Percentiles rank a stretch among this genome's conserved stretches.
Conservation (phyloP, 2,113 vertebrate species). For the Nicator chloris region DNA sequence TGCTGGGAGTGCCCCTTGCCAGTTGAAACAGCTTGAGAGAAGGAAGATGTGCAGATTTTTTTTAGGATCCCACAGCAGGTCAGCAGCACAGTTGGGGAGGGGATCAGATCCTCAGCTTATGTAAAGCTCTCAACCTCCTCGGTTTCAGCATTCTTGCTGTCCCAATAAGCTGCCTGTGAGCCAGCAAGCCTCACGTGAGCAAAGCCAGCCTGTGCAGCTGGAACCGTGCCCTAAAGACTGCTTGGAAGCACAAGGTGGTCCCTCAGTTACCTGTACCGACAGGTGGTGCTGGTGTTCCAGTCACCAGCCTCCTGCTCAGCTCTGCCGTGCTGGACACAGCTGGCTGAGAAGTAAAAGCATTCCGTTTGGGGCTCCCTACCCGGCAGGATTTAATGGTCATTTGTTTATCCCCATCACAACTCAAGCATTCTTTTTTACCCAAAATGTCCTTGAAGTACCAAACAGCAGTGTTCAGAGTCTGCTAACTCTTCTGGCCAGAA, state of each 20-base stretch:
- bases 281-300: slow-evolving; percentile 6
- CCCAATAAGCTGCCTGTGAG: not conserved
- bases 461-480: not conserved
- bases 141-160: not conserved
- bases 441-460: not conserved
- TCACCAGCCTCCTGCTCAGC: not conserved
- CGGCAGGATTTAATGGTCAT: accelerated
- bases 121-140: not conserved
- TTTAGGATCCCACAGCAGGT: not conserved
- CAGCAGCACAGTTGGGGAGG: not conserved
- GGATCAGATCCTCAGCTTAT: not conserved
- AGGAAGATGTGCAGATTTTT: not conserved
- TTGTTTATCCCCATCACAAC: not conserved
- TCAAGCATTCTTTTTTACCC: not conserved
- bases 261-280: not conserved
- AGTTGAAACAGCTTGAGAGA: not conserved
- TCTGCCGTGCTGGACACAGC: not conserved
- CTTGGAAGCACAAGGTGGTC: not conserved
- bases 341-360: not conserved
- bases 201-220: not conserved
- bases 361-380: not conserved
- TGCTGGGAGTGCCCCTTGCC: not conserved
- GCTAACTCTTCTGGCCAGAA: not conserved
- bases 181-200: not conserved
- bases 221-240: too few species aligned